Base-by-base conservation (phyloP, 35 echinoderm and acorn worm species). In the Acanthaster planci region DNA sequence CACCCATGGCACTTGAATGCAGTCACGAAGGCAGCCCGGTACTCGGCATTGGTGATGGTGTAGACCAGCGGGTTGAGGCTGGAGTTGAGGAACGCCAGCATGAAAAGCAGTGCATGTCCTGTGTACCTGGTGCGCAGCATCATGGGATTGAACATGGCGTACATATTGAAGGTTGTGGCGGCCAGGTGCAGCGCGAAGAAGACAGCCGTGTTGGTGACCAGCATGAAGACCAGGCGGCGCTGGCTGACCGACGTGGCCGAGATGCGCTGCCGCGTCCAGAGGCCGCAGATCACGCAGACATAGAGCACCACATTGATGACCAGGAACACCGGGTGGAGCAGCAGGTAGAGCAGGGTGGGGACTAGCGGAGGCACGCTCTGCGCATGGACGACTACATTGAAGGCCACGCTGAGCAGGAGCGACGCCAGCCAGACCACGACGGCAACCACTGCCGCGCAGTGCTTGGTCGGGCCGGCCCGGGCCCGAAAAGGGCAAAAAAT, bases 11-110 rank as follows among this genome's bases (percentile, higher is more conserved):
- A 72, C 42, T 4, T 47, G 64, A 72, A 72, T 2, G 64, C 64
- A 9, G 19, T 72, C 64, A 72, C 19, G 26, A 72, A 26, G 26
- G 64, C 64, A 10, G 64, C 26, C 26, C 64, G 64, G 64, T 72
- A 72, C 8, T 72, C 64, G 29, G 64, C 64, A 8, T 72, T 72
- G 64, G 64, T 72, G 30, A 26, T 7, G 64, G 26, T 72, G 34
- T 72, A 72, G 21, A 72, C 64, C 64, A 72, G 26, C 7, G 64
- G 64, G 64, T 72, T 72, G 64, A 72, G 21, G 64, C 64, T 72
- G 16, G 64, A 72, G 64, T 72, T 72, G 26, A 72, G 26, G 26
- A 34, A 31, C 64, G 34, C 22, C 2, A 72, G n/a, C 64, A 72
- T 72, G 64, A 26, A 72, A 14, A 72, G 22, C 21, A 35, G 0